phyloP scores from a whole-genome alignment of 2,113 vertebrate species.

The Mesitornis unicolor region DNA sequence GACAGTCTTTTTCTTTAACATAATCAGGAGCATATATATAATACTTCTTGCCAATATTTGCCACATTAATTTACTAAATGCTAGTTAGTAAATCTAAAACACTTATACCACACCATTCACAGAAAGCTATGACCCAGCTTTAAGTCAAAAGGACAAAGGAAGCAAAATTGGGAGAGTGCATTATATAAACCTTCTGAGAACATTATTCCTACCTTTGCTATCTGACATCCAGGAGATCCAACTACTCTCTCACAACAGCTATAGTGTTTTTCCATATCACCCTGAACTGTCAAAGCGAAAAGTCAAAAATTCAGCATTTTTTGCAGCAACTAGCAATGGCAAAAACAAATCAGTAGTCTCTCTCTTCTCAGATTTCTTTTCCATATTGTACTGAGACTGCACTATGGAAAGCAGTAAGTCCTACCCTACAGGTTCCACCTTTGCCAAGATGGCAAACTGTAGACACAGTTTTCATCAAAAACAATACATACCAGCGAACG shows the following conservation, averaged over 20 bases:
- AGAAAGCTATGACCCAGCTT: background rate
- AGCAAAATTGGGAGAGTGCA: background rate
- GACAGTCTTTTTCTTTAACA: background rate
- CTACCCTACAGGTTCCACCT: background rate
- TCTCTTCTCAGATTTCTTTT: background rate
- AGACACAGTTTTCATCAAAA: background rate
- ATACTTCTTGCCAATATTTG: background rate
- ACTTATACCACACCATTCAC: background rate
- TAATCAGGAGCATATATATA: background rate
- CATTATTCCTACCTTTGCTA: conserved; percentile 46
- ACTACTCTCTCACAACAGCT: conserved; percentile 80
- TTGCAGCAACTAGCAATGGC: background rate
- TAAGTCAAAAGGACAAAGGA: background rate
- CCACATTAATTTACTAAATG: background rate
- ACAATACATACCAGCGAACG: background rate
- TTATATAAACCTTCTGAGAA: background rate
- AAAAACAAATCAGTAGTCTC: background rate
- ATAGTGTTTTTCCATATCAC: conserved; percentile 77
- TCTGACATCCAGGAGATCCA: conserved; percentile 77
- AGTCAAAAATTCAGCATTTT: background rate
- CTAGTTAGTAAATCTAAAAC: background rate
- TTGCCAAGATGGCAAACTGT: background rate
- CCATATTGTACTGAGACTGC: background rate
- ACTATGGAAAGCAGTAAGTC: background rate
- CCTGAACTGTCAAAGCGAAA: conserved; percentile 66